phyloP scores from a whole-genome alignment of 2,797 vertebrate genomes.

The Caiman crocodilus region DNA sequence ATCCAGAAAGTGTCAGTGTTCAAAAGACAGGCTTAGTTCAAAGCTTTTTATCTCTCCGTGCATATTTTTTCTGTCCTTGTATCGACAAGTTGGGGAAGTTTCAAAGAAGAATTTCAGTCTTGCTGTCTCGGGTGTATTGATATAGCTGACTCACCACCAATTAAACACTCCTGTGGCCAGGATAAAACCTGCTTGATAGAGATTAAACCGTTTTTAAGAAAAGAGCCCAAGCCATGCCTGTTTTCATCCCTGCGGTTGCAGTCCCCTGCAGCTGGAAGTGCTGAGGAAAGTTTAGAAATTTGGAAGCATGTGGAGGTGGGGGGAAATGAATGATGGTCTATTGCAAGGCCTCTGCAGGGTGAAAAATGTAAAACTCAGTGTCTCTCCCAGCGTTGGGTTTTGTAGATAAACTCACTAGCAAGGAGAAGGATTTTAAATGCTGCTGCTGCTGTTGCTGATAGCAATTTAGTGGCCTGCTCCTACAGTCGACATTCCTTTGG shows the following conservation, averaged over 20 bases:
- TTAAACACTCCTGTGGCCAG: slow-evolving; percentile 43
- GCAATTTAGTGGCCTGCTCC: slow-evolving; percentile 61
- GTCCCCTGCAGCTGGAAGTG: slow-evolving; percentile 14
- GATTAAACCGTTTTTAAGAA: not conserved
- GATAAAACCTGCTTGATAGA: slow-evolving; percentile 63
- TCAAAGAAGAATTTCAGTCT: slow-evolving; percentile 26
- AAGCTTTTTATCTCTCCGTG: not conserved
- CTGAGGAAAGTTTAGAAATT: slow-evolving; percentile 23
- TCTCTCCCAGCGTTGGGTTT: not conserved
- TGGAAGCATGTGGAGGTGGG: slow-evolving; percentile 8
- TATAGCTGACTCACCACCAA: slow-evolving; percentile 47
- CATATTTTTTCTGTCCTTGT: slow-evolving; percentile 35
- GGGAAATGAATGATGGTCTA: slow-evolving; percentile 39
- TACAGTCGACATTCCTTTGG: slow-evolving; percentile 59
- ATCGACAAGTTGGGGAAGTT: slow-evolving; percentile 52
- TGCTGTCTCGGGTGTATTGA: slow-evolving; percentile 27
- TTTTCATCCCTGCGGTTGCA: slow-evolving; percentile 44
- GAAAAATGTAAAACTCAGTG: slow-evolving; percentile 55
- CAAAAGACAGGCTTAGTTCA: not conserved
- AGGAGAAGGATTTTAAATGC: slow-evolving; percentile 57
- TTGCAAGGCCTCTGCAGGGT: slow-evolving; percentile 67
- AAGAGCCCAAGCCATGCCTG: not conserved
- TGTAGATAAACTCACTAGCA: slow-evolving; percentile 45
- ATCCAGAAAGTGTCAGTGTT: not conserved
- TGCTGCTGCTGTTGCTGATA: slow-evolving; percentile 57